These are phyloP conservation scores for Crambe crambe DNA, from an alignment of 37 sponge, comb jelly and placozoan species.

Conservation along the genomic window DNA sequence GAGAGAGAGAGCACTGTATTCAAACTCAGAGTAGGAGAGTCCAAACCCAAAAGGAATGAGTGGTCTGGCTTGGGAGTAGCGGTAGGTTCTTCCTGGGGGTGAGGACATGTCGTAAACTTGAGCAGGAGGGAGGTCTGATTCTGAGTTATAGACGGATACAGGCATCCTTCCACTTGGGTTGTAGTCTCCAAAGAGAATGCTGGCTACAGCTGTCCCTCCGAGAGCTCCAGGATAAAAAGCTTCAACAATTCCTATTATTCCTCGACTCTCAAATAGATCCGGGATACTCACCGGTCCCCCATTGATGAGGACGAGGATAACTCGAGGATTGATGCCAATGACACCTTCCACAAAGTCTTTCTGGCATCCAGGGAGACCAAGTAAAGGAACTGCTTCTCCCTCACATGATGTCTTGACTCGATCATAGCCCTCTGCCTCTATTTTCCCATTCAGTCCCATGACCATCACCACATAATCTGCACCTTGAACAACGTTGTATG, in stretches of 20 bases:
- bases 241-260: constrained; percentile 50
- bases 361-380: constrained; percentile 67
- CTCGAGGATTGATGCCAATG: not conserved
- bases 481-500: constrained; percentile 9
- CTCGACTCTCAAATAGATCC: constrained; percentile 6
- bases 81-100: constrained; percentile 54
- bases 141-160: constrained; percentile 12
- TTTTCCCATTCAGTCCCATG: constrained; percentile 49
- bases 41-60: constrained; percentile 64
- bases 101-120: constrained; percentile 46
- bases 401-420: constrained; percentile 33
- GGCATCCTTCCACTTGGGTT: constrained; percentile 71
- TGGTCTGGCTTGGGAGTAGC: constrained; percentile 38
- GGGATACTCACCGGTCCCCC: constrained; percentile 65
- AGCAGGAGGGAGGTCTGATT: constrained; percentile 17
- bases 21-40: constrained; percentile 48
- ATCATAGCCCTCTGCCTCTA: constrained; percentile 69
- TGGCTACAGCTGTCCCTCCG: constrained; percentile 68
- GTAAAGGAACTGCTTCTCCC: not conserved
- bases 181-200: constrained; percentile 62
- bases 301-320: constrained; percentile 62
- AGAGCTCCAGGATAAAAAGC: constrained; percentile 76
- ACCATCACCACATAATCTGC: constrained; percentile 68
- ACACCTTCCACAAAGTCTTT: constrained; percentile 36
- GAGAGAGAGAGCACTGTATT: constrained; percentile 33